Percentiles rank a stretch among this genome's conserved stretches.
phyloP scores from a whole-genome alignment of 1,140 invertebrate genomes.

The Procambarus clarkii region DNA sequence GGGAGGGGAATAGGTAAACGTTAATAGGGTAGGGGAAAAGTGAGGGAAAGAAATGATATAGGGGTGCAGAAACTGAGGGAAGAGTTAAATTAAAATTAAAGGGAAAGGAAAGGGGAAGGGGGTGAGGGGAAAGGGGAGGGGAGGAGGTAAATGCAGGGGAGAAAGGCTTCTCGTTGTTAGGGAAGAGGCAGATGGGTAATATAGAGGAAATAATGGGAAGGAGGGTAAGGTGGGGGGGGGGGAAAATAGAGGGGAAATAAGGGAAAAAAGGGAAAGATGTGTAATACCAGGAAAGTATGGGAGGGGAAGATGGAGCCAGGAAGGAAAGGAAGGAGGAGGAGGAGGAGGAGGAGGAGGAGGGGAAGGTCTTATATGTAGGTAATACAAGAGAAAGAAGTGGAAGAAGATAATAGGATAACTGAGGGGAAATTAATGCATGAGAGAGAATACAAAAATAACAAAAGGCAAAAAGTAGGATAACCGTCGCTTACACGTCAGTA shows the following conservation, averaged over 20 bases:
- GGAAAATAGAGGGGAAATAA: background rate
- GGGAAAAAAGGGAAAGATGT: background rate
- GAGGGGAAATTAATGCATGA: too few species aligned
- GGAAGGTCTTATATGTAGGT: background rate
- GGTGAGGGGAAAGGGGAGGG: background rate
- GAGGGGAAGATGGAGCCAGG: background rate
- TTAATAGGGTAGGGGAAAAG: too few species aligned
- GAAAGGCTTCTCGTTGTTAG: background rate
- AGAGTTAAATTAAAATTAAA: too few species aligned
- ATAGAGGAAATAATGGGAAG: background rate
- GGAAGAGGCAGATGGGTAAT: background rate
- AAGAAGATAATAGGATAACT: background rate
- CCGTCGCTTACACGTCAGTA: too few species aligned
- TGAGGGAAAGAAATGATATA: too few species aligned
- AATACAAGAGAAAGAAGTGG: background rate
- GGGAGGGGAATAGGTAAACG: background rate
- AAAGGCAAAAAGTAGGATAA: too few species aligned
- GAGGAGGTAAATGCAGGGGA: background rate
- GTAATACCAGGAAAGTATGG: background rate
- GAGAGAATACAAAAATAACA: too few species aligned
- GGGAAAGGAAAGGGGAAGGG: too few species aligned
- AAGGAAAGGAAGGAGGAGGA: background rate
- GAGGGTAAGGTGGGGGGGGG: background rate
- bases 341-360: background rate
- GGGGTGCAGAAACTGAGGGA: too few species aligned